Conservation (phyloP, 2,113 vertebrate species). For the Lynx canadensis region DNA sequence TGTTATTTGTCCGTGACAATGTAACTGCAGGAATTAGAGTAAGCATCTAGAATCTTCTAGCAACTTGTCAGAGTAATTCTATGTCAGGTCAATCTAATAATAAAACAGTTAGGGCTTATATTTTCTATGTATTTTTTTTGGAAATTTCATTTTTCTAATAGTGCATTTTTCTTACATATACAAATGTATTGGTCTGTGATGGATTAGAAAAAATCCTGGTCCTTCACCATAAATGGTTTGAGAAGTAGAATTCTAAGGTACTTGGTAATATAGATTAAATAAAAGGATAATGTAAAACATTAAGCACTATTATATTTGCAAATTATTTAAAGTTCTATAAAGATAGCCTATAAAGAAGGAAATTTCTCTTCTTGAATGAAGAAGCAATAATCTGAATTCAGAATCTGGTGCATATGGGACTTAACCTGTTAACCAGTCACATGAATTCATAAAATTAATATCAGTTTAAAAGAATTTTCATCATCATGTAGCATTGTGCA, state of each 20-base stretch:
- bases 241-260: neutral
- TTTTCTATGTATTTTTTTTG: neutral
- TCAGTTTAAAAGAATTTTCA: neutral
- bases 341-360: neutral
- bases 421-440: neutral
- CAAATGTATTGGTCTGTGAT: neutral
- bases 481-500: neutral
- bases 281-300: neutral
- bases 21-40: neutral
- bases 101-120: neutral
- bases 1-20: neutral
- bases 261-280: neutral
- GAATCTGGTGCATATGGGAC: neutral
- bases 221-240: neutral
- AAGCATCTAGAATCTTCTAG: neutral
- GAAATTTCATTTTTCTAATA: neutral
- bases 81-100: neutral
- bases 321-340: neutral
- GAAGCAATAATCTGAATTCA: neutral
- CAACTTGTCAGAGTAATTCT: neutral
- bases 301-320: neutral
- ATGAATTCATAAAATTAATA: slow-evolving; percentile 41
- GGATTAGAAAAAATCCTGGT: neutral
- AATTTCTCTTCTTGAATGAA: neutral
- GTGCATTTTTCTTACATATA: slow-evolving; percentile 7